A percentile compares a stretch with the other conserved stretches of the same genome.
phyloP scores from a whole-genome alignment of 2,113 vertebrate genomes.

The Lagenorhynchus albirostris region DNA sequence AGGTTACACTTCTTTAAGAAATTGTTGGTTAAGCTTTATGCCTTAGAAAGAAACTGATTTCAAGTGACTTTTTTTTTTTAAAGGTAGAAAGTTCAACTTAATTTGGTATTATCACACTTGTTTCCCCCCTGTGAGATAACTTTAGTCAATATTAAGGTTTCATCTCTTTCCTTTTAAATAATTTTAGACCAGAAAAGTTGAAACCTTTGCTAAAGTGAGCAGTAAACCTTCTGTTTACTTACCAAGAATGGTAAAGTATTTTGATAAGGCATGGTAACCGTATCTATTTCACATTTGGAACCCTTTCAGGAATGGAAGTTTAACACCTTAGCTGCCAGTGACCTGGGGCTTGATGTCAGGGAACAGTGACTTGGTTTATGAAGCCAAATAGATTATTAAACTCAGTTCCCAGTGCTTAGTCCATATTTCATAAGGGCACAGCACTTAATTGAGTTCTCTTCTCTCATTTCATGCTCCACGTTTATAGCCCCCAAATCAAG shows the following conservation, averaged over 20 bases:
- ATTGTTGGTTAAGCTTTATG: not conserved
- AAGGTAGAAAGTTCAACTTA: not conserved
- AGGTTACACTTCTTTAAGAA: not conserved
- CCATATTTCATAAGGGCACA: not conserved
- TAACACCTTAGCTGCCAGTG: not conserved
- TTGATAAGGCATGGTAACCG: not conserved
- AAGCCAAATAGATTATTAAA: not conserved
- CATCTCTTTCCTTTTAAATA: not conserved
- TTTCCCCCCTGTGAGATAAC: not conserved
- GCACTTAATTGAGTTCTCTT: not conserved
- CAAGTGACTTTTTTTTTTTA: not conserved
- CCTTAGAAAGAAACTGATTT: not conserved
- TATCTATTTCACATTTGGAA: not conserved
- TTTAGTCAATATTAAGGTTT: not conserved
- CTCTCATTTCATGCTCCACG: not conserved
- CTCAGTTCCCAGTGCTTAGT: not conserved
- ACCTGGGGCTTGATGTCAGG: not conserved
- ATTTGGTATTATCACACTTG: constrained; percentile 2
- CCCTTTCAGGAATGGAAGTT: not conserved
- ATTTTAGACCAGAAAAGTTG: not conserved
- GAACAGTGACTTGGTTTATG: not conserved
- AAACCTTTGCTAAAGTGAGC: not conserved
- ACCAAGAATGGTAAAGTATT: not conserved
- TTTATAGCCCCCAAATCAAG: not conserved
- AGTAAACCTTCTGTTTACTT: not conserved